Conservation (phyloP, 2,797 vertebrate genomes). For the Gymnocypris eckloni region DNA sequence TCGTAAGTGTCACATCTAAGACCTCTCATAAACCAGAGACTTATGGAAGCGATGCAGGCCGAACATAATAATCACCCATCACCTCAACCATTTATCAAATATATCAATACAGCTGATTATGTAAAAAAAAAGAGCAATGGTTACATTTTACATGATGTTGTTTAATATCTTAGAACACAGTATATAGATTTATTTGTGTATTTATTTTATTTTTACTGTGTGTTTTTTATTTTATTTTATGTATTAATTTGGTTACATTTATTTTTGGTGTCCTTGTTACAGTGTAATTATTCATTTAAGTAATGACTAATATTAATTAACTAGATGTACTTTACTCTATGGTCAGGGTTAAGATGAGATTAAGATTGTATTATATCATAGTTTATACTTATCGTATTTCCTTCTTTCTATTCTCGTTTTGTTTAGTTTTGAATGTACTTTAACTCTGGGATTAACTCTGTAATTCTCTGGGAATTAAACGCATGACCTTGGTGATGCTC, state of each 20-base stretch:
- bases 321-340: too few relatives aligned
- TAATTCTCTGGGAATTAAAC: not conserved
- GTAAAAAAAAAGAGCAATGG: not conserved
- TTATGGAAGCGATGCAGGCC: slow-evolving; percentile 28
- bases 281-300: too few relatives aligned
- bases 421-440: not conserved
- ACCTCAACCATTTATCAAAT: slow-evolving; percentile 14
- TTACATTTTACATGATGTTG: not conserved
- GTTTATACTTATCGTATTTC: not conserved
- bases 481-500: not conserved
- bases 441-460: too few relatives aligned
- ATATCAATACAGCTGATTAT: slow-evolving; percentile 19
- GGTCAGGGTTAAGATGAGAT: too few relatives aligned
- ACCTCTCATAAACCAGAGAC: slow-evolving; percentile 42
- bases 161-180: not conserved
- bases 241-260: too few relatives aligned
- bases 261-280: too few relatives aligned
- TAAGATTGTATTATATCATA: not conserved
- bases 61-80: slow-evolving; percentile 8
- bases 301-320: too few relatives aligned
- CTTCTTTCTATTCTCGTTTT: not conserved
- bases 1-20: slow-evolving; percentile 53
- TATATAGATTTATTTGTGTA: not conserved
- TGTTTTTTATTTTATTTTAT: not conserved
- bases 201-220: not conserved